A percentile compares a stretch with the other conserved stretches of the same genome.
Evolutionary conservation across 2,888 invertebrate species (phyloP).

Genomic region (Erebia palarica): DNA sequence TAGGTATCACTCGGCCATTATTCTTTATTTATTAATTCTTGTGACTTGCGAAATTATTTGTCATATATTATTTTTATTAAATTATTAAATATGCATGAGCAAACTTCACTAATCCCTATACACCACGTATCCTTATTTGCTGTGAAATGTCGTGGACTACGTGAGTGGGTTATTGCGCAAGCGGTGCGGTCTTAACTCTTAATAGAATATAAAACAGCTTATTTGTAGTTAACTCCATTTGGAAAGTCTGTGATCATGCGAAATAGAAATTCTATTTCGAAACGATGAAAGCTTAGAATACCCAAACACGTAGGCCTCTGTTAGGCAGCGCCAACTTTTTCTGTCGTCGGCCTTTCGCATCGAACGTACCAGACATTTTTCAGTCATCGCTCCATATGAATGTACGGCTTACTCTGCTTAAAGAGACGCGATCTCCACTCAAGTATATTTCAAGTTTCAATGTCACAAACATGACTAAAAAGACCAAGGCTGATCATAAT

Average conservation of each 20-base stretch:
- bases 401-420: neutral
- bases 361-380: neutral
- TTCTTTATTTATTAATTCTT: too few relatives aligned
- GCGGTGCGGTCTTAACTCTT: conserved; percentile 47
- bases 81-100: conserved; percentile 1
- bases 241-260: conserved; percentile 24
- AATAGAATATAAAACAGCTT: conserved; percentile 55
- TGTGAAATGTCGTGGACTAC: conserved; percentile 32
- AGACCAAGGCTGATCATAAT: too few relatives aligned
- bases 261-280: conserved; percentile 30
- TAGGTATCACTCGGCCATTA: too few relatives aligned
- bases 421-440: neutral
- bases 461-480: too few relatives aligned
- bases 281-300: conserved; percentile 1
- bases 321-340: neutral
- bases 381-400: neutral
- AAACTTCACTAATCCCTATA: conserved; percentile 11
- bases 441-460: too few relatives aligned
- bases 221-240: conserved; percentile 30
- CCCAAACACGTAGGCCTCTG: neutral
- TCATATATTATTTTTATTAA: too few relatives aligned
- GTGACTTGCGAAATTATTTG: too few relatives aligned
- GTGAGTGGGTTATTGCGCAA: conserved; percentile 34
- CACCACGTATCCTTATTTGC: conserved; percentile 12
- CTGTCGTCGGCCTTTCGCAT: neutral